These are phyloP conservation scores for Spisula subtruncata DNA, from an alignment of 2,888 invertebrate species.

Conservation along the genomic window DNA sequence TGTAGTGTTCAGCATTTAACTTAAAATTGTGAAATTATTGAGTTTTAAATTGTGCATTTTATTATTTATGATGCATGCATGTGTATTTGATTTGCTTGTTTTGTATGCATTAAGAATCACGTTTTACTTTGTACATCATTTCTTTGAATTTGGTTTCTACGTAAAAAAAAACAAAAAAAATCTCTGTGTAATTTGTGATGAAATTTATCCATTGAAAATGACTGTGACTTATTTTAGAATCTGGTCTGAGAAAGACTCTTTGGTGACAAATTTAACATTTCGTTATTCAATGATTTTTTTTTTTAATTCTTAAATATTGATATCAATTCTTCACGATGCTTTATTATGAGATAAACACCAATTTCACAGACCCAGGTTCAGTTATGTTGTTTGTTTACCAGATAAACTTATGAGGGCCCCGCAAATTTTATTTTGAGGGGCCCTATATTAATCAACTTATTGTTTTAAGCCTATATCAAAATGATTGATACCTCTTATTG, in stretches of 20 bases:
- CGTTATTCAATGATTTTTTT: not conserved
- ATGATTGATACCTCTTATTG: not conserved
- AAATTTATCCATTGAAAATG: not conserved
- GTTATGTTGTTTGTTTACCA: too few species aligned
- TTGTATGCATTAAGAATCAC: not conserved
- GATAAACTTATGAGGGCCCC: too few species aligned
- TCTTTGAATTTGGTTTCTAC: not conserved
- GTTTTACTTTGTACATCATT: not conserved
- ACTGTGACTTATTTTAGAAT: too few species aligned
- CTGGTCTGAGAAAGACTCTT: too few species aligned
- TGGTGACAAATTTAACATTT: not conserved
- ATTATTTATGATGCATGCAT: not conserved
- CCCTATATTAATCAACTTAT: too few species aligned
- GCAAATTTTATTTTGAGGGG: too few species aligned
- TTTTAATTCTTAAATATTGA: not conserved
- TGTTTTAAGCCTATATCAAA: not conserved
- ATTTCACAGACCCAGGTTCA: not conserved
- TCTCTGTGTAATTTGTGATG: not conserved
- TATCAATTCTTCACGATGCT: not conserved
- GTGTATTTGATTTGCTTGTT: not conserved
- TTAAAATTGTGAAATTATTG: not conserved
- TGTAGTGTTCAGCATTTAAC: not conserved
- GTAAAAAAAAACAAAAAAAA: not conserved
- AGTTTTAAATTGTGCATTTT: not conserved
- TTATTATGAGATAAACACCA: not conserved